phyloP scores from a whole-genome alignment of 1,140 invertebrate genomes.

The Aphelinus certus region DNA sequence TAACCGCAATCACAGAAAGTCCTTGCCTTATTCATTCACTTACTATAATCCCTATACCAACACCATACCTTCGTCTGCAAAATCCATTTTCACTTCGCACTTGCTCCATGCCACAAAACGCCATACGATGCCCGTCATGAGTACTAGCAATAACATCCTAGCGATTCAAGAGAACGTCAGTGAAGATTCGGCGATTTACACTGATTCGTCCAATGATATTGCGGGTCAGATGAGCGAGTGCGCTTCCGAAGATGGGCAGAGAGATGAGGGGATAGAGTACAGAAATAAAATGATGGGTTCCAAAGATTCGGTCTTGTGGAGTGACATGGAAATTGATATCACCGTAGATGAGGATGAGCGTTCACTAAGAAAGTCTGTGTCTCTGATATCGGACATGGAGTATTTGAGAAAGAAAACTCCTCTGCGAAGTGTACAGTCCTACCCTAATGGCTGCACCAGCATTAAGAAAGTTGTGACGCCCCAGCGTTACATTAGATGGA shows the following conservation, averaged over 20 bases:
- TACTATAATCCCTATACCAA: conserved; percentile 53
- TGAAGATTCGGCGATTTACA: conserved; percentile 48
- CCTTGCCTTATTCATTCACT: conserved; percentile 46
- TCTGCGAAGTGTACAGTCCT: neutral
- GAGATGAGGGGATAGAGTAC: neutral
- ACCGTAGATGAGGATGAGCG: neutral
- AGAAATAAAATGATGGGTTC: neutral
- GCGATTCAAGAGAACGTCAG: neutral
- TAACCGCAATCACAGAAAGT: conserved; percentile 10
- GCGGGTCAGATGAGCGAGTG: conserved; percentile 35
- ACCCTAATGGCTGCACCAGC: neutral
- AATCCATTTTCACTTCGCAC: conserved; percentile 20
- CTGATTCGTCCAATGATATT: conserved; percentile 44
- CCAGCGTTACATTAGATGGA: conserved; percentile 51
- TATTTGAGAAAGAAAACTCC: neutral
- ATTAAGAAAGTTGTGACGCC: conserved; percentile 45
- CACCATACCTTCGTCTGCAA: conserved; percentile 36
- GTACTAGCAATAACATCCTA: neutral
- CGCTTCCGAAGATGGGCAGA: conserved; percentile 14
- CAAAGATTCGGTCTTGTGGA: conserved; percentile 8
- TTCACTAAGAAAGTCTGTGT: neutral
- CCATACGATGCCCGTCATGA: neutral
- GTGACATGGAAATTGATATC: conserved; percentile 19
- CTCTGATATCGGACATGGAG: neutral
- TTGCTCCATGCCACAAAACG: conserved; percentile 7